Evolutionary conservation across 64 coral and sea anemone species (phyloP), one percentile per base, ranked within the genome.

Genomic region (Cladopsammia gracilis): DNA sequence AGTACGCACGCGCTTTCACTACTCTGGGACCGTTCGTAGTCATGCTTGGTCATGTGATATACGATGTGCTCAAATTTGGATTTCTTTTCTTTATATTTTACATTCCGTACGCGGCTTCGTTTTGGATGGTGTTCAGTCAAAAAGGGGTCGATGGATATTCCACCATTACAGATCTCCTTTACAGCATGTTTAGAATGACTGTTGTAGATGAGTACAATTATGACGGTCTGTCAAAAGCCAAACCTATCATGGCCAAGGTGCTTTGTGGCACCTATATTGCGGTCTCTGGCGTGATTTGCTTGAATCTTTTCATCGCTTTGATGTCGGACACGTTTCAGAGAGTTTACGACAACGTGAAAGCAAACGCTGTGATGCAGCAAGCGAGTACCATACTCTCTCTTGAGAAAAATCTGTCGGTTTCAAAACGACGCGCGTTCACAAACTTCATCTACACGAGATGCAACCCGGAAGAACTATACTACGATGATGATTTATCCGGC

Each of bases 321-420:
- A 98, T 98, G 97, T 98, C 97, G 7, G 97, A 96, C 69, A 98
- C 97, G 0, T 98, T 98, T 44, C 97, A 98, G 46, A 87, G 97
- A 44, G 97, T 98, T 42, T 98, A 98, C 60, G 97, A 98, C 70
- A 98, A 96, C 58, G 97, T 95, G 42, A 98, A 98, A 87, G 97
- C 97, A 46, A 98, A 98, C 65, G 90, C 97, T 10, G 97, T 94
- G 0, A 98, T 98, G 97, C 93, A 98, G 48, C 94, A 98, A 84
- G 97, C 97, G 4, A 75, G 70, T 7, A 98, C 90, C 3, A 93
- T 98, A 24, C 69, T 93, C 25, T 90, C 69, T 9, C 70, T 98
- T 16, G 97, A 98, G 79, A 96, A 92, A 10, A 93, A 83, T 14
- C 77, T 96, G 20, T 96, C 97, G 11, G 80, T 82, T 34, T 64